Conservation (phyloP, 2,888 invertebrate species). For the Apocheima hispidaria region DNA sequence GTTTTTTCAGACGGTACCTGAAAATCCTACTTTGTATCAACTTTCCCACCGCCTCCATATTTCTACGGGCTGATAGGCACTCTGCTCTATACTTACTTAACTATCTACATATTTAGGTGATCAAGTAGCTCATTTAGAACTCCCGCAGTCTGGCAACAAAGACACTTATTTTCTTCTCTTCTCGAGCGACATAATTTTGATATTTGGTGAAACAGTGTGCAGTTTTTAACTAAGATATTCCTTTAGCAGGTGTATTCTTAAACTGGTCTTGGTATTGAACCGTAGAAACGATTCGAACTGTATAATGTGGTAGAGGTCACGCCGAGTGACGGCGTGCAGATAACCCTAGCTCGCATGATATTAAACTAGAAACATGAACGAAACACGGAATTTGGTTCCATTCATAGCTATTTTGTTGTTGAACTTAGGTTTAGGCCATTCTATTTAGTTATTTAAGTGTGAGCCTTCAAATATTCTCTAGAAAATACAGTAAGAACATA, state of each 20-base stretch:
- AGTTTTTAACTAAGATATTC: slow-evolving; percentile 11
- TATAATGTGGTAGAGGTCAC: slow-evolving; percentile 30
- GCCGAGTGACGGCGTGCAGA: slow-evolving; percentile 15
- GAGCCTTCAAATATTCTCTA: neutral
- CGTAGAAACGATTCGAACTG: slow-evolving; percentile 27
- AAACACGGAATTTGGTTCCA: slow-evolving; percentile 14
- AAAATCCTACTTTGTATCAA: slow-evolving; percentile 82
- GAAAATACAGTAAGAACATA: neutral
- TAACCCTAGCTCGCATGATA: slow-evolving; percentile 28
- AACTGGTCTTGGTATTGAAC: slow-evolving; percentile 28
- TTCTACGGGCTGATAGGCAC: slow-evolving; percentile 73
- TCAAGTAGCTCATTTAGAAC: slow-evolving; percentile 50
- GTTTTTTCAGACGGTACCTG: slow-evolving; percentile 70
- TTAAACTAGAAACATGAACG: slow-evolving; percentile 21
- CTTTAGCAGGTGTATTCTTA: slow-evolving; percentile 26
- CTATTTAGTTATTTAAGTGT: neutral
- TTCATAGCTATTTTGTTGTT: slow-evolving; percentile 1
- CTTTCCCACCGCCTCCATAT: slow-evolving; percentile 80
- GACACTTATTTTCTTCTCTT: slow-evolving; percentile 24
- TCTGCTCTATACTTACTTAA: slow-evolving; percentile 64
- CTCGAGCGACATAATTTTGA: slow-evolving; percentile 13
- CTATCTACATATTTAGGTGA: slow-evolving; percentile 66
- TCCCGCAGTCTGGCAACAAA: slow-evolving; percentile 34
- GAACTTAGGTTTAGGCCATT: neutral
- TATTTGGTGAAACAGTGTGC: slow-evolving; percentile 6